These are phyloP conservation scores for Echinometra lucunter DNA, from an alignment of 53 echinoderm and acorn worm species.

Conservation along the genomic window DNA sequence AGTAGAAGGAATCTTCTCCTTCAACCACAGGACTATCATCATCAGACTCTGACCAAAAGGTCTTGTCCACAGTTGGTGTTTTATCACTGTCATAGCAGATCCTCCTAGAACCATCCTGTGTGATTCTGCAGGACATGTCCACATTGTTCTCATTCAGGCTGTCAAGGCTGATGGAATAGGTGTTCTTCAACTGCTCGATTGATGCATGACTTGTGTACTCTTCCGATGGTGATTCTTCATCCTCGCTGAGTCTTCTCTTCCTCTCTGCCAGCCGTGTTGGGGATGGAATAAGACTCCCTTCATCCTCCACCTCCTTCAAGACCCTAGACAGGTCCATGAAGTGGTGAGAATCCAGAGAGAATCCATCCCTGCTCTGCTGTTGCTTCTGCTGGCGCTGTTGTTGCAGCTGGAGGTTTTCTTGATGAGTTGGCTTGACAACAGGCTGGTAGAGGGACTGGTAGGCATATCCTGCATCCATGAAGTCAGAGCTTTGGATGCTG, in stretches of 20 bases:
- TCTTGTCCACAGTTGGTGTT: slow-evolving; percentile 64
- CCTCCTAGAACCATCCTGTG: slow-evolving; percentile 39
- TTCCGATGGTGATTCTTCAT: slow-evolving; percentile 41
- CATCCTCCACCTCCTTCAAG: slow-evolving; percentile 67
- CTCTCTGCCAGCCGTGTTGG: slow-evolving; percentile 51
- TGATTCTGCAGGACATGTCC: slow-evolving; percentile 64
- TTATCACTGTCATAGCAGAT: slow-evolving; percentile 63
- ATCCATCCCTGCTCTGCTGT: slow-evolving; percentile 61
- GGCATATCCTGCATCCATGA: slow-evolving; percentile 63
- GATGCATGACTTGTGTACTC: slow-evolving; percentile 53
- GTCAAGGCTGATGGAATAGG: slow-evolving; percentile 93
- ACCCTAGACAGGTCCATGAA: slow-evolving; percentile 67
- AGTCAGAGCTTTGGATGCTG: slow-evolving; percentile 71
- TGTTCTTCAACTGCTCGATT: slow-evolving; percentile 63
- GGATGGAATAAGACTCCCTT: slow-evolving; percentile 66
- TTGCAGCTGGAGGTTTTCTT: slow-evolving; percentile 28
- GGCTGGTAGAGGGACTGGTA: slow-evolving; percentile 69
- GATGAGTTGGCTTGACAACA: slow-evolving; percentile 63
- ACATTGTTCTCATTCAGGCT: slow-evolving; percentile 95
- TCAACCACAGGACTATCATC: slow-evolving; percentile 65
- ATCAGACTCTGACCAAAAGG: slow-evolving; percentile 67
- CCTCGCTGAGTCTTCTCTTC: slow-evolving; percentile 68
- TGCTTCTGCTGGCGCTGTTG: slow-evolving; percentile 37
- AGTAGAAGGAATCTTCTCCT: slow-evolving; percentile 53
- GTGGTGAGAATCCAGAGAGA: slow-evolving; percentile 68